Evolutionary conservation across 2,797 vertebrate genomes (phyloP).

Genomic region (Esox masquinongy): DNA sequence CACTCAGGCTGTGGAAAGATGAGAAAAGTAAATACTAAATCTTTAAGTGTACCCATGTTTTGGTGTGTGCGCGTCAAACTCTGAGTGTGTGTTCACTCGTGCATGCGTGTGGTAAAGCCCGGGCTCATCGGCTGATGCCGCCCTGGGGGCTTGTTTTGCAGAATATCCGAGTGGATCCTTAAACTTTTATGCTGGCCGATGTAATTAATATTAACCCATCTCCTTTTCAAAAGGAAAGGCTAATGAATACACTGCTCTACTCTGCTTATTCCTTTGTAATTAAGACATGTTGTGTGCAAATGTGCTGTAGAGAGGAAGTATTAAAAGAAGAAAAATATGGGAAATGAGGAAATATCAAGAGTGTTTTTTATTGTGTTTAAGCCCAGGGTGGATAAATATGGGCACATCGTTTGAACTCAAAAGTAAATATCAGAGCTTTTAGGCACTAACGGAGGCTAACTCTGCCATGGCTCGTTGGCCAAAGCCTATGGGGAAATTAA

Average conservation of each 20-base stretch:
- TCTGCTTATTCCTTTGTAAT: constrained; percentile 66
- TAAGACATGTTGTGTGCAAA: constrained; percentile 64
- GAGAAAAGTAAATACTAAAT: constrained; percentile 66
- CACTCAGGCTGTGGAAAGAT: constrained; percentile 48
- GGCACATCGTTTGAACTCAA: constrained; percentile 16
- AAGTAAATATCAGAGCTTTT: constrained; percentile 19
- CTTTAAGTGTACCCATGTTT: constrained; percentile 64
- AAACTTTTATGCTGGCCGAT: constrained; percentile 76
- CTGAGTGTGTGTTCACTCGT: neutral
- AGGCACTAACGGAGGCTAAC: too few relatives aligned
- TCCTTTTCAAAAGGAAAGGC: constrained; percentile 77
- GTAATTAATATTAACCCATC: constrained; percentile 76
- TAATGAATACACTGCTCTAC: constrained; percentile 66
- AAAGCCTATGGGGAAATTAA: too few relatives aligned
- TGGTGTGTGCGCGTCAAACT: constrained; percentile 26
- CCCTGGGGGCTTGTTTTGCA: constrained; percentile 70
- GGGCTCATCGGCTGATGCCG: constrained; percentile 60
- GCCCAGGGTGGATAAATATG: constrained; percentile 32
- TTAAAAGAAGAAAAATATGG: constrained; percentile 30
- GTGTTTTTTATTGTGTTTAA: constrained; percentile 22
- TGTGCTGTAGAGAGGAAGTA: constrained; percentile 46
- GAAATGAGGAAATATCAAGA: neutral
- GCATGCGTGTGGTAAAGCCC: constrained; percentile 54
- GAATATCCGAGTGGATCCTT: constrained; percentile 73
- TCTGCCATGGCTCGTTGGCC: too few relatives aligned